A percentile compares a stretch with the other conserved stretches of the same genome.
Evolutionary conservation across 1,140 invertebrate species (phyloP).

Genomic region (Formica exsecta): DNA sequence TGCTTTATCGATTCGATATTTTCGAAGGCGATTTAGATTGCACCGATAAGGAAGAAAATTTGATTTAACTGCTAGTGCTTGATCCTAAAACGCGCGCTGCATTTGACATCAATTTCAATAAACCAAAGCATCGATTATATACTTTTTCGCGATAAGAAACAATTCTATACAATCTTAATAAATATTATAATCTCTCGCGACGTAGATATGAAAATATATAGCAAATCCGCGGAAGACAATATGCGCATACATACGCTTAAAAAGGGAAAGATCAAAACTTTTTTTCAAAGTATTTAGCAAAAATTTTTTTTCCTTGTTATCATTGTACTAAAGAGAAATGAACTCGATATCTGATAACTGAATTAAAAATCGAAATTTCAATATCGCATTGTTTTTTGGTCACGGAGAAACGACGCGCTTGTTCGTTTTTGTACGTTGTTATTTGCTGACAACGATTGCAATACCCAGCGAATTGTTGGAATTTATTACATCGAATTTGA

Average conservation of each 20-base stretch:
- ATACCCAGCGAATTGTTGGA: neutral
- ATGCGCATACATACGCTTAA: neutral
- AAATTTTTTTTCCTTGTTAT: neutral
- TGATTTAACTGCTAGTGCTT: neutral
- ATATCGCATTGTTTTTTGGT: constrained; percentile 4
- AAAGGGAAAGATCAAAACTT: neutral
- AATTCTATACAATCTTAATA: constrained; percentile 23
- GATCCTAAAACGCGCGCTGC: neutral
- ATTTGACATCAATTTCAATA: constrained; percentile 18
- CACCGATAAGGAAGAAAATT: constrained; percentile 24
- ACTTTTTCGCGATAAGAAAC: neutral
- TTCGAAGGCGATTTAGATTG: neutral
- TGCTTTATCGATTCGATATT: constrained; percentile 5
- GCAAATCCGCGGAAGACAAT: neutral
- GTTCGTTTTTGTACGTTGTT: constrained; percentile 26
- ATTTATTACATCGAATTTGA: constrained; percentile 35
- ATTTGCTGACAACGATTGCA: constrained; percentile 35
- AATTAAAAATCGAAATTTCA: neutral
- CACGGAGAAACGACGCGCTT: neutral
- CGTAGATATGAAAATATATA: neutral
- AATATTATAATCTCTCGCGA: constrained; percentile 15
- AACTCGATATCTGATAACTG: constrained; percentile 1
- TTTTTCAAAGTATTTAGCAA: neutral
- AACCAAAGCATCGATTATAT: constrained; percentile 2
- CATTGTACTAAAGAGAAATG: too few species aligned